Percentiles rank a stretch among this genome's conserved stretches.
Evolutionary conservation across 2,113 vertebrate species (phyloP).

Genomic region (Sclerurus mexicanus): DNA sequence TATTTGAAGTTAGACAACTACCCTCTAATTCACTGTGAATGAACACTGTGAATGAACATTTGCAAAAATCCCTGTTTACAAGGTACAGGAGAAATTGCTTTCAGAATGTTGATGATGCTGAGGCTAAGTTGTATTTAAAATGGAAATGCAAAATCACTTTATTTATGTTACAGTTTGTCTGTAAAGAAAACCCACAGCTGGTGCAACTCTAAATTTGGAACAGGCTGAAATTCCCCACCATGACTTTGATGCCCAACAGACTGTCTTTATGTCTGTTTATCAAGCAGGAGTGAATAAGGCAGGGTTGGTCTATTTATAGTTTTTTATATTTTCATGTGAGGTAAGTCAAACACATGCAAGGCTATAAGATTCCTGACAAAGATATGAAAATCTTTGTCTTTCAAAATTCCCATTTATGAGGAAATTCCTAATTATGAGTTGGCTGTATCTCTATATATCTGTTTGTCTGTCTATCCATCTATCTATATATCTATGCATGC

Average conservation of each 20-base stretch:
- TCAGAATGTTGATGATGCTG: neutral
- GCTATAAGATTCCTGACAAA: neutral
- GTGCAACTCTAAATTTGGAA: neutral
- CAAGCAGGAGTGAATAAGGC: neutral
- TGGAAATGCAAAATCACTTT: neutral
- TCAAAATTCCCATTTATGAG: neutral
- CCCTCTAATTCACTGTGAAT: neutral
- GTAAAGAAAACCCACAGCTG: neutral
- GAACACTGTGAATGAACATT: neutral
- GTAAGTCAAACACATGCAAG: neutral
- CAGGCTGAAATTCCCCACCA: neutral
- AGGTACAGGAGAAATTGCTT: neutral
- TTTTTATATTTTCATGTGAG: neutral
- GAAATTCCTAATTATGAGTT: neutral
- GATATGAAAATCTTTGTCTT: neutral
- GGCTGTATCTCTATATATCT: neutral
- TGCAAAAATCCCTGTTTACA: neutral
- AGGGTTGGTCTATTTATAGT: neutral
- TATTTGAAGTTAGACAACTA: neutral
- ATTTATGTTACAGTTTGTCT: neutral
- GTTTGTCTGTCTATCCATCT: neutral
- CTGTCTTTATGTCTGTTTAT: neutral
- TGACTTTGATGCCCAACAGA: neutral
- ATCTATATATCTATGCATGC: neutral
- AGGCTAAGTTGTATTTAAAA: neutral